Base-by-base conservation (phyloP, 1,140 invertebrate species). In the Halesus radiatus region DNA sequence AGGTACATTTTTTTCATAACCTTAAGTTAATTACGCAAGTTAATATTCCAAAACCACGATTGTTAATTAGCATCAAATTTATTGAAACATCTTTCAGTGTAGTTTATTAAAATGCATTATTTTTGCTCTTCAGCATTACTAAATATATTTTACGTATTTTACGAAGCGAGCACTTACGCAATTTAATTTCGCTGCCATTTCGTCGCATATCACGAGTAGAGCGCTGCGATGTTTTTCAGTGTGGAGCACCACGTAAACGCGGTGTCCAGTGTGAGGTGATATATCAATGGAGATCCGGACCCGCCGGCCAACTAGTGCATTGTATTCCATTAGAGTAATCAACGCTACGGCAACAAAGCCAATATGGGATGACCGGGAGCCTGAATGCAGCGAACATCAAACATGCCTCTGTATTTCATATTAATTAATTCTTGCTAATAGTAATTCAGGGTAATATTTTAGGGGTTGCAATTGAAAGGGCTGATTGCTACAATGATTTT, bases 301-400 rank as follows among this genome's bases (percentile, higher is more conserved):
- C 16, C 16, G 29, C 75, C 37, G 56, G 23, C 72, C 54, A 45
- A 29, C 50, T 66, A 29, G 62, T 56, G 45, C 78, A 79, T 79
- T 79, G 78, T 79, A 70, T 79, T 74, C 78, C 78, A 79, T 79
- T 73, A 79, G 68, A 52, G 70, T 62, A 74, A 79, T 79, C 78
- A 79, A 74, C 62, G 76, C 62, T 68, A 16, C 3, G 58, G 7
- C 58, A 66, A 22, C 26, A 50, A 72, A 26, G 62, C 62, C 62
- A 66, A 66, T 29, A 66, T 66, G 18, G 56, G 18, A 23, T 18
- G 56, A 23, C 18, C 56, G 56, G 56, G 56, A 23, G 8, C 23
- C 56, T 18, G 23, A 60, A 60, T 60, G 56, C 56, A 20, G 56
- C 18, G 56, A 13, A 22, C 56, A 18, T 23, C 23, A 18, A 13